Base-by-base conservation (phyloP, 2,113 vertebrate genomes). In the Microtus oregoni region DNA sequence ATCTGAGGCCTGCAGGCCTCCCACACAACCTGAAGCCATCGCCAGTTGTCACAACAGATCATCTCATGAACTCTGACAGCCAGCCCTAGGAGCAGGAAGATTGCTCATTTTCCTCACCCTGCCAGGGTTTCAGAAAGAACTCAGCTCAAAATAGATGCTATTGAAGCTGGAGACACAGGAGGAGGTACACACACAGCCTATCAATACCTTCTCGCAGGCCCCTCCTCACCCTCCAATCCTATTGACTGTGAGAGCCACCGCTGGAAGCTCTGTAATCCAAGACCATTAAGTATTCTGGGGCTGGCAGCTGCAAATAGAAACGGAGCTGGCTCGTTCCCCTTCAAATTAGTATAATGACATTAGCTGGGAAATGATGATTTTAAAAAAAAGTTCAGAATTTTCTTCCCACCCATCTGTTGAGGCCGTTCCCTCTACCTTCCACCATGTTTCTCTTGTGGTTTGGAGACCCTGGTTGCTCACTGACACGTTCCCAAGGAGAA, bases 221-320 rank as follows among this genome's bases (percentile, higher is more conserved):
- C 85, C 86, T 76, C 81, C 91, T 81, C 90, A 78, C 73, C 86
- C 91, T 72, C 87, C 92, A 92, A 91, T 86, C 87, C 91, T 92
- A 81, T 38, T 93, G 88, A 67, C 87, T 96, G 63, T 79, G 79
- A 95, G 38, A 98, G 97, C 88, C 95, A 20, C 1, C 28, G 30
- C 96, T 98, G 96, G 76, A 94, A 95, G 0, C 68, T 97, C 87
- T 89, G 92, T 94, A 96, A 98, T 97, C 94, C 68, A 87, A 94
- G 95, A 61, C 89, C 7, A 15, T 97, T 92, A 97, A 97, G 98
- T 97, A 98, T 97, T 98, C 96, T 91, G 44, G 55, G 63, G 22
- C 85, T 97, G 97, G 97, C 97, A 98, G 87, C 91, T 91, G 88
- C 52, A 30, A 78, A 98, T 95, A 98, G 98, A 93, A 97, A 98